Evolutionary conservation across 2,797 vertebrate species (phyloP), one percentile per base, ranked within the genome.

Genomic region (Semotilus atromaculatus): DNA sequence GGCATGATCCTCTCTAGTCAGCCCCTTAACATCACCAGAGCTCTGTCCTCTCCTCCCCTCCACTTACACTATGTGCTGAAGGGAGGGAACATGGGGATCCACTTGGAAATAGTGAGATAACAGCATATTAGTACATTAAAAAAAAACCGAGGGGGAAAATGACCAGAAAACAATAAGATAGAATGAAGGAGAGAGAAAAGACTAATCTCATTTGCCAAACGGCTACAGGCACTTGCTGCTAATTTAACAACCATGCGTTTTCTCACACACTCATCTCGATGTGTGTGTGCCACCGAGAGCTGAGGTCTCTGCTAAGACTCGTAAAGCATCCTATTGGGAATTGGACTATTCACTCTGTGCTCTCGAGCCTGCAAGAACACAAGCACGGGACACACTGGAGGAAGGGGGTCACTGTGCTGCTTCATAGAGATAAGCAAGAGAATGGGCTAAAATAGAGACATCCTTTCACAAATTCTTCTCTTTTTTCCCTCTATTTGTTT

Each of bases 121-220:
- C 31, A 66, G 16, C 29, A 77, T 40, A 58, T 76, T 68, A 40
- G 60, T 23, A 77, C 68, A 31, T 18, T n/a, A 55, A 31, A 19
- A 45, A 43, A 45, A 36, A 51, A 66, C 58, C 6, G 5, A 3
- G 13, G 53, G 21, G 38, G 38, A 7, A n/a, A 34, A 29, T 66
- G 19, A 36, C 43, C 18, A 51, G 19, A 68, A 77, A 77, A 77
- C 62, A 68, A 34, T 70, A 45, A 70, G 66, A 34, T 18, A 58
- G 0, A 66, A 40, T 84, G 8, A 38, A 45, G n/a, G 26, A 71
- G 21, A 80, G 81, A 79, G 38, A 62, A 51, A 75, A 40, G 9
- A 68, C 31, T 58, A 31, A 79, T 83, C 81, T 80, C 26, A 84
- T 86, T 84, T 75, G 51, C 66, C 75, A 53, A 67, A 80, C 43